Evolutionary conservation across 2,797 vertebrate species (phyloP).

Genomic region (Urocyon cinereoargenteus): DNA sequence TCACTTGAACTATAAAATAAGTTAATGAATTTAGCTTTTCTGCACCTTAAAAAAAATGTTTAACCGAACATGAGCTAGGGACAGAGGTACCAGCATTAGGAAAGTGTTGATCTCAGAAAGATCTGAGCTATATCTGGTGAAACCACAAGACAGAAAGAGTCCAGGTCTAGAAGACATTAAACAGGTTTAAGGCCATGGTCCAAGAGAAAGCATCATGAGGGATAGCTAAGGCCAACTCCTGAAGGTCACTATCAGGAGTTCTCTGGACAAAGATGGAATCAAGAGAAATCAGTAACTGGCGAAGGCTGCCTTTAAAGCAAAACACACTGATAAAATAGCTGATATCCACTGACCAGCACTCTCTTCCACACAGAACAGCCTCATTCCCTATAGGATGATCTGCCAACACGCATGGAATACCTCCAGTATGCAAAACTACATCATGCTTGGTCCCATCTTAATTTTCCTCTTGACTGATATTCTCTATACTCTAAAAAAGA

Average conservation of each 20-base stretch:
- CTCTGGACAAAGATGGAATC: background rate
- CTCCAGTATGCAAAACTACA: too few species aligned
- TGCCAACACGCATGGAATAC: accelerated
- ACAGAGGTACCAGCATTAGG: background rate
- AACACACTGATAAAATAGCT: background rate
- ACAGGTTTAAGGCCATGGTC: background rate
- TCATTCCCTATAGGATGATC: background rate
- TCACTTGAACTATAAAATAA: slow-evolving; percentile 30
- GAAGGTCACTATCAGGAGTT: background rate
- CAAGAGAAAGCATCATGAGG: background rate
- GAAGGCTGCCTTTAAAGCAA: background rate
- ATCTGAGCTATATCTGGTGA: background rate
- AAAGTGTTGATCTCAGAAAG: background rate
- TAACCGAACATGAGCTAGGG: background rate
- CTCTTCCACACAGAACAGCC: background rate
- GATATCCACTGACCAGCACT: background rate
- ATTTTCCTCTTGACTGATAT: background rate
- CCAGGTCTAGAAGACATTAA: background rate
- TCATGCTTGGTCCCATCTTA: background rate
- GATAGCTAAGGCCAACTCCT: background rate
- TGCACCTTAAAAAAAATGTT: slow-evolving; percentile 16
- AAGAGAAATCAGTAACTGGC: background rate
- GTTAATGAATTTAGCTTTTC: slow-evolving; percentile 18
- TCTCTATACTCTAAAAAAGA: background rate
- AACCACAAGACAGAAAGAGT: background rate